A percentile compares a stretch with the other conserved stretches of the same genome.
Evolutionary conservation across 2,797 vertebrate genomes (phyloP).

Genomic region (Sebastes taczanowskii): DNA sequence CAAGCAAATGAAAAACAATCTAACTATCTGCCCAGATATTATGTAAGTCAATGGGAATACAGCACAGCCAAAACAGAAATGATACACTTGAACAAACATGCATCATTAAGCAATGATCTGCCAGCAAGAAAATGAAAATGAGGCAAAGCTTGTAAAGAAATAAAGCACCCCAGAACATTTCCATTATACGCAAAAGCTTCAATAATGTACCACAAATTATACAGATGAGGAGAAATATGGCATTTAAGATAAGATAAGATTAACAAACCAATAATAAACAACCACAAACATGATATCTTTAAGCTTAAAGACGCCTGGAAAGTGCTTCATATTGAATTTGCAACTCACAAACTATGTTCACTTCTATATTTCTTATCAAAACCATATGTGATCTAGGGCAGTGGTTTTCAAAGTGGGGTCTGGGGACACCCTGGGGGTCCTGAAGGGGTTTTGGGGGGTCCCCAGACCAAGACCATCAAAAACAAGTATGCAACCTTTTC

Average conservation of each 20-base stretch:
- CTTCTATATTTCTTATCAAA: neutral
- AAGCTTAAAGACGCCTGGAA: no score
- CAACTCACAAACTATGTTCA: no score
- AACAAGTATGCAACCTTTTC: neutral
- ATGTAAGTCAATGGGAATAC: conserved; percentile 29
- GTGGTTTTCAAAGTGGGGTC: no score
- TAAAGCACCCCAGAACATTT: neutral
- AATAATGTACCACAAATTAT: neutral
- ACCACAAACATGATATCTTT: neutral
- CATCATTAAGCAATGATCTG: conserved; percentile 36
- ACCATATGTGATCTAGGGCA: neutral
- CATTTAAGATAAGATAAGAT: neutral
- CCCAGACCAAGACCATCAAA: neutral
- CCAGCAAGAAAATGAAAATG: conserved; percentile 33
- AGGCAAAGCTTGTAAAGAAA: conserved; percentile 32
- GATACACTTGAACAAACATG: conserved; percentile 46
- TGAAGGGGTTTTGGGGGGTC: accelerated
- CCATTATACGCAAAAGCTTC: neutral
- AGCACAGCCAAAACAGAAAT: conserved; percentile 53
- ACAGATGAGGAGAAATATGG: neutral
- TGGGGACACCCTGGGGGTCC: no score
- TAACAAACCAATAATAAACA: neutral
- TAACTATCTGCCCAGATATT: conserved; percentile 13
- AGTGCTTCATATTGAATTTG: no score
- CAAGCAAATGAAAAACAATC: conserved; percentile 2